Conservation (phyloP, 2,113 vertebrate genomes). For the Zeus faber region DNA sequence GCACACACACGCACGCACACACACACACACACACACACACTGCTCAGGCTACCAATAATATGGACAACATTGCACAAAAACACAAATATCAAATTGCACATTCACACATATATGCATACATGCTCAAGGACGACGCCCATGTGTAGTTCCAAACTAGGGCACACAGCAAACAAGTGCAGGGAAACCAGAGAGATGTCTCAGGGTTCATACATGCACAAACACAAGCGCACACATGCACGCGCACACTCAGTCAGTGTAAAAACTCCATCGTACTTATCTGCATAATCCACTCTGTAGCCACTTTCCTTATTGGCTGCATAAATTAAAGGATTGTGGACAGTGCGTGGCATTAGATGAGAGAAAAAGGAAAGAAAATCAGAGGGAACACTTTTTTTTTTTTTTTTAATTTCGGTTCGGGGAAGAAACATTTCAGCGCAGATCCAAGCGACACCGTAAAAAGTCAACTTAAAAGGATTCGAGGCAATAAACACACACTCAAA, state of each 20-base stretch:
- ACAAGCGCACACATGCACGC: background rate
- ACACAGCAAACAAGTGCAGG: background rate
- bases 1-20: constrained; percentile 13
- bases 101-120: background rate
- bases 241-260: background rate
- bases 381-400: no score
- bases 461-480: no score
- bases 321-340: no score
- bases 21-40: background rate
- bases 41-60: background rate
- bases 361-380: no score
- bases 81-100: background rate
- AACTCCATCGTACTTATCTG: background rate
- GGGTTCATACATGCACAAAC: background rate
- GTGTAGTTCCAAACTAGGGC: background rate
- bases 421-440: no score
- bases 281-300: background rate
- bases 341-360: no score
- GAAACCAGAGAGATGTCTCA: background rate
- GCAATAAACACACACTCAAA: no score
- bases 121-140: background rate
- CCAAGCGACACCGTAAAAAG: no score
- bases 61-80: constrained; percentile 2
- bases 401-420: no score
- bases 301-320: no score